Base-by-base conservation (phyloP, 1,140 invertebrate species). In the Heliconius melpomene region DNA sequence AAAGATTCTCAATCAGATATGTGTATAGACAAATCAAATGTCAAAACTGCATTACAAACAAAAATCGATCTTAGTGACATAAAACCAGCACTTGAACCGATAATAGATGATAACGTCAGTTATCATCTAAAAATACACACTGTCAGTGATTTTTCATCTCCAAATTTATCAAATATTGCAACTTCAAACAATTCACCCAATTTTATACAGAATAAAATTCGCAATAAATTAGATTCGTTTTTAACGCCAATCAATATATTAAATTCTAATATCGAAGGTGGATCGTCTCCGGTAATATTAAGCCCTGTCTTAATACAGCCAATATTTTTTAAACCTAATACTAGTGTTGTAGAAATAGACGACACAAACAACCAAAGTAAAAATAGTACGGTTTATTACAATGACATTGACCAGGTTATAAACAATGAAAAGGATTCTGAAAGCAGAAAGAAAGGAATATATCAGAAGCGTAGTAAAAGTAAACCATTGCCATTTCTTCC, bases 101-200 rank as follows among this genome's bases (percentile, higher is more conserved):
- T 80, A 57, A 83, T 87, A 50, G 91, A 93, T 72, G 86, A 92
- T 84, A 89, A 86, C 80, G 89, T 94, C n/a, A 93, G 88, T 84
- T 94, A 94, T 85, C 93, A 87, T 83, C 88, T 94, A 83, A 94
- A 91, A 91, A 93, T 94, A 84, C 91, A 94, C 71, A 90, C 89
- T 57, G 72, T 83, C 16, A 87, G 80, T 83, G 87, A 87, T 83
- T 83, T 84, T 23, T 76, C 82, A 57, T 66, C 83, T 70, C 29
- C 80, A 40, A 74, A 76, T 36, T 29, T 84, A 82, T 80, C 81
- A 83, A 83, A 80, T 71, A 50, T 52, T 79, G 50, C 52, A 18
- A 79, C 38, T 74, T 75, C 83, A 60, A 74, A 71, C n/a, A 84
- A 79, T 77, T 72, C 76, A 32, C 26, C 82, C 5, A 82, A 80